Evolutionary conservation across 2,888 invertebrate genomes (phyloP), one percentile per base, ranked within the genome.

Genomic region (Ecdyonurus torrentis): DNA sequence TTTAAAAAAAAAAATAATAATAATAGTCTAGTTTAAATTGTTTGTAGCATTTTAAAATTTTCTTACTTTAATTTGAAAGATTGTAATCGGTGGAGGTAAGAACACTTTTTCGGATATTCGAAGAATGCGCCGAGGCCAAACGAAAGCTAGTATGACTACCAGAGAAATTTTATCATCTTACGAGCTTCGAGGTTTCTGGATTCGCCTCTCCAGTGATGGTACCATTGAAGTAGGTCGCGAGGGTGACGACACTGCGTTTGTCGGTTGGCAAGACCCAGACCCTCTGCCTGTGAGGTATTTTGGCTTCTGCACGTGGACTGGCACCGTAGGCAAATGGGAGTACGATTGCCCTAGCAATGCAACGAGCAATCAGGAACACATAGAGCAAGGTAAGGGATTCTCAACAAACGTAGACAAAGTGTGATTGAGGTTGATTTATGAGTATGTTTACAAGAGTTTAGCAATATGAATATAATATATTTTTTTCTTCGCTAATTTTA

Each of bases 91-190:
- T 10, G 87, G 85, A 7, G 87, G 86, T 2, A 78, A 76, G n/a
- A 87, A 87, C 72, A 79, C 80, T 61, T 87, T 86, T 69, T 83
- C 83, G 1, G 83, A 85, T 68, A 79, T 87, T 25, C 77, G 87
- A 10, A 75, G 82, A 25, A 78, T 76, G 69, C 78, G 82, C 69
- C 81, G 81, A 68, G 73, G 77, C 53, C 77, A 78, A 24, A 83
- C 85, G 0, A 79, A 79, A 63, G 76, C 78, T 18, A 82, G 83
- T 0, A 76, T 52, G 76, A 78, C 67, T 53, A 81, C 83, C 1
- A 72, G 75, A 3, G 75, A 78, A 23, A 75, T 87, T 64, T 74
- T 87, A 64, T 84, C 84, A 20, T 70, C 78, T 2, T 74, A 81
- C 3, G 83, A 86, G 70, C 78, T 81, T 60, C 79, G 80, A 63